A percentile compares a stretch with the other conserved stretches of the same genome.
Evolutionary conservation across 2,797 vertebrate species (phyloP).

Genomic region (Halcyon leucocephala): DNA sequence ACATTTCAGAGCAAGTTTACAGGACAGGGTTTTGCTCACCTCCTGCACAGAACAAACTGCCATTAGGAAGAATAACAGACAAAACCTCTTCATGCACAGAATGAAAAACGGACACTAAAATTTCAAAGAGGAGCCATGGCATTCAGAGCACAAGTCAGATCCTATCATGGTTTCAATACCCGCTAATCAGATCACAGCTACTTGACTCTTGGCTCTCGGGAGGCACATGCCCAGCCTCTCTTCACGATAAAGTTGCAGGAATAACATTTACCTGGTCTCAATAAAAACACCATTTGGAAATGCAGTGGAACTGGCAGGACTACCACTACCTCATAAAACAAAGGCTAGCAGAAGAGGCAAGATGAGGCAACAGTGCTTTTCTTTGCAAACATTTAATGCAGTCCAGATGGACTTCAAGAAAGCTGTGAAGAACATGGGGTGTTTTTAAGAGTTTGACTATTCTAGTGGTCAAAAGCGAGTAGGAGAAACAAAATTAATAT

Average conservation of each 20-base stretch:
- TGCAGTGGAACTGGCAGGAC: not conserved
- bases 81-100: not conserved
- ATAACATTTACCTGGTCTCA: not conserved
- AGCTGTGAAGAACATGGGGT: slow-evolving; percentile 25
- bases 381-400: not conserved
- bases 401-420: slow-evolving; percentile 44
- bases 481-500: slow-evolving; percentile 21
- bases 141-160: not conserved
- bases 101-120: not conserved
- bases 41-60: not conserved
- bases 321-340: not conserved
- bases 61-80: not conserved
- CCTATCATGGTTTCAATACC: not conserved
- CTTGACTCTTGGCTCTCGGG: not conserved
- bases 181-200: not conserved
- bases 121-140: not conserved
- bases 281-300: not conserved
- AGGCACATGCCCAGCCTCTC: rapidly evolving
- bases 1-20: not conserved
- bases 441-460: slow-evolving; percentile 8
- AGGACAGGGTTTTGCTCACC: not conserved
- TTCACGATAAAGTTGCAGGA: not conserved
- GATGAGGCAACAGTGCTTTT: not conserved
- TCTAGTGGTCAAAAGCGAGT: not conserved
- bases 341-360: not conserved